phyloP scores from a whole-genome alignment of 2,113 vertebrate species.

The Phainopepla nitens region DNA sequence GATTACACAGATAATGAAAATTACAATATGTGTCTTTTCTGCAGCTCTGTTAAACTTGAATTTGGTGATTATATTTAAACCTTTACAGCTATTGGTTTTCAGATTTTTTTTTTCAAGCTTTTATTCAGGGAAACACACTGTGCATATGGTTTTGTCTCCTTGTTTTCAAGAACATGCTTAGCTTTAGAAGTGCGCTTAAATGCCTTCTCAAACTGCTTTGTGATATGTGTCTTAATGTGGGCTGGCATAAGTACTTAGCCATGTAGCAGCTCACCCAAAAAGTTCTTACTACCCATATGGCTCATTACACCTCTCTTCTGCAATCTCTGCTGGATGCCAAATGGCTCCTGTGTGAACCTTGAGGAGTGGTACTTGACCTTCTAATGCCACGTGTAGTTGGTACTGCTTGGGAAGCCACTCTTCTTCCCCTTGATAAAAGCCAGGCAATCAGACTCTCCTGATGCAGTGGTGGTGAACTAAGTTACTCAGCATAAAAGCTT shows the following conservation, averaged over 20 bases:
- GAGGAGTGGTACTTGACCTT: neutral
- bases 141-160: neutral
- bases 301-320: constrained; percentile 26
- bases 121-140: neutral
- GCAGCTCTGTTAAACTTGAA: neutral
- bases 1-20: neutral
- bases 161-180: constrained; percentile 7
- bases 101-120: neutral
- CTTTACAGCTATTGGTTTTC: neutral
- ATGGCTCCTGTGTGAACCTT: neutral
- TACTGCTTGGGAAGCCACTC: neutral
- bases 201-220: constrained; percentile 18
- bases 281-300: constrained; percentile 12
- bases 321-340: neutral
- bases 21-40: neutral
- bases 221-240: neutral
- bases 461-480: neutral
- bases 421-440: neutral
- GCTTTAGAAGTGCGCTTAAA: neutral
- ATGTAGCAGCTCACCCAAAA: constrained; percentile 12
- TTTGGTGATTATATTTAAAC: neutral
- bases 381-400: neutral
- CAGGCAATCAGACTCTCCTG: neutral
- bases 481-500: neutral
- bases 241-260: constrained; percentile 11